Evolutionary conservation across 2,797 vertebrate genomes (phyloP).

Genomic region (Neopelma chrysocephalum): DNA sequence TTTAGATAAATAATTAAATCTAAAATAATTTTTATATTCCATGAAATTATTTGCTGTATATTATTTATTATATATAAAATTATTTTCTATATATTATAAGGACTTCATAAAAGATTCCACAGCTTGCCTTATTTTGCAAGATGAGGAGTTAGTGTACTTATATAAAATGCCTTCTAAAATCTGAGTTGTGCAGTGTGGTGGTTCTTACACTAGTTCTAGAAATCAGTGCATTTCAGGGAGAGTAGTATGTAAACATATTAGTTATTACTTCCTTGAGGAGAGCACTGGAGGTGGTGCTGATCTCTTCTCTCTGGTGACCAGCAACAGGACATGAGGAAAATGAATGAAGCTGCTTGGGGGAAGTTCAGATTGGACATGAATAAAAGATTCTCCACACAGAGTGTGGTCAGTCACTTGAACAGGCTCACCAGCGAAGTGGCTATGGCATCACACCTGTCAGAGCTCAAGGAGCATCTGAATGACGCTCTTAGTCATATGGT

Average conservation of each 20-base stretch:
- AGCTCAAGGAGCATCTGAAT: not conserved
- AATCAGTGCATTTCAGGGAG: not conserved
- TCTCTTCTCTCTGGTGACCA: not conserved
- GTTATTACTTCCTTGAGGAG: too few species aligned
- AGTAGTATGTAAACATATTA: not conserved
- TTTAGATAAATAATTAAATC: not conserved
- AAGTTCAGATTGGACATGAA: not conserved
- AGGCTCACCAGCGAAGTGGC: accelerated
- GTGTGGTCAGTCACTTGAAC: accelerated
- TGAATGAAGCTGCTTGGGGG: not conserved
- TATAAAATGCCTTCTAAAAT: not conserved
- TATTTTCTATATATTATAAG: not conserved
- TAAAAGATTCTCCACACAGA: not conserved
- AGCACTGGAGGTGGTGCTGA: not conserved
- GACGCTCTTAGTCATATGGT: not conserved
- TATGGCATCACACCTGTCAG: not conserved
- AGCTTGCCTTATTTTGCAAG: not conserved
- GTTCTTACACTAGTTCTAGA: not conserved
- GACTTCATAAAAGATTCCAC: not conserved
- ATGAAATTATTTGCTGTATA: not conserved
- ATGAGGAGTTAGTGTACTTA: not conserved
- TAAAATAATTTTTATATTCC: not conserved
- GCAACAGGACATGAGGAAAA: accelerated
- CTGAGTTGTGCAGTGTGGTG: not conserved
- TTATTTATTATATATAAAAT: not conserved